phyloP scores from a whole-genome alignment of 92 coral and sea anemone species.

The Bergia puertoricense region DNA sequence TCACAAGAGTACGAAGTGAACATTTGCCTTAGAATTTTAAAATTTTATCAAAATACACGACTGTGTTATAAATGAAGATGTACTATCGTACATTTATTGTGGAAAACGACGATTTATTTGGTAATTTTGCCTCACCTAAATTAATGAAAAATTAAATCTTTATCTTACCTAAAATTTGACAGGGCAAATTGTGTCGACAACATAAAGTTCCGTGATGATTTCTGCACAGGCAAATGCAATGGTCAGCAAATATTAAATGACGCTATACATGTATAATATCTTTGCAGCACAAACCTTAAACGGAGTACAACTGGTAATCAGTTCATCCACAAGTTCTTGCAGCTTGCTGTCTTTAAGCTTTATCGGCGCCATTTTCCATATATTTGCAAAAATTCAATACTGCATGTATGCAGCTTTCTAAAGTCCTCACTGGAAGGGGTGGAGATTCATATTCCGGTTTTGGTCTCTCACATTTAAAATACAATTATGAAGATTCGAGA shows the following conservation, averaged over 20 bases:
- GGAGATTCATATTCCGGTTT: too few relatives aligned
- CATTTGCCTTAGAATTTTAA: too few relatives aligned
- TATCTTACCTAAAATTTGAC: slow-evolving; percentile 85
- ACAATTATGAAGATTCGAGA: slow-evolving; percentile 53
- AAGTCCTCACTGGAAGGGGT: background rate
- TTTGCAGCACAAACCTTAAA: slow-evolving; percentile 63
- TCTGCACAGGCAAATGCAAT: slow-evolving; percentile 48
- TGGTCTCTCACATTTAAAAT: background rate
- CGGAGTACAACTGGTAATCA: slow-evolving; percentile 60
- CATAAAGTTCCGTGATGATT: slow-evolving; percentile 75
- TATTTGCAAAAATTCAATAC: background rate
- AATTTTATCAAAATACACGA: too few relatives aligned
- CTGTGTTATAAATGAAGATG: too few relatives aligned
- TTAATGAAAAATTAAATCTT: too few relatives aligned
- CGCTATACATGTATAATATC: background rate
- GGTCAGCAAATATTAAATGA: background rate
- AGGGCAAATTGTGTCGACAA: slow-evolving; percentile 79
- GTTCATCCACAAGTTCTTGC: slow-evolving; percentile 56
- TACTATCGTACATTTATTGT: too few relatives aligned
- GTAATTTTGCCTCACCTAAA: too few relatives aligned
- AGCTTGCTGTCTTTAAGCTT: slow-evolving; percentile 74
- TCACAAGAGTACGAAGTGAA: too few relatives aligned
- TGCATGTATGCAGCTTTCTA: slow-evolving; percentile 16
- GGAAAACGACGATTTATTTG: too few relatives aligned
- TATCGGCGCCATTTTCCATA: slow-evolving; percentile 85